These are phyloP conservation scores for Trachymyrmex septentrionalis DNA, from an alignment of 1,140 invertebrate species.

Conservation along the genomic window DNA sequence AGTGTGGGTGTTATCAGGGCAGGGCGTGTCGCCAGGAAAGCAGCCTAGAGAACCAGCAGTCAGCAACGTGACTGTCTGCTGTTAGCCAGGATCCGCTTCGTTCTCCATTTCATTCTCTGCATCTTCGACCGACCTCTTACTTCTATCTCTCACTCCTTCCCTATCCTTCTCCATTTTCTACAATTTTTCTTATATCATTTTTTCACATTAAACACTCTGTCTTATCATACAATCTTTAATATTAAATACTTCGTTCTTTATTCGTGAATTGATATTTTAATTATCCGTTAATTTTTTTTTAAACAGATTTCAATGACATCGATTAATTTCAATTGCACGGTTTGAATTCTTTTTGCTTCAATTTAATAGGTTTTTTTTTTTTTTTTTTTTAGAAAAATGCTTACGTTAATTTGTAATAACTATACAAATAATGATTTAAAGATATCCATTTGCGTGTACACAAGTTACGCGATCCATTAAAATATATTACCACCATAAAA, in stretches of 20 bases:
- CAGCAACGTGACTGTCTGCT: conserved; percentile 81
- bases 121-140: not conserved
- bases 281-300: not conserved
- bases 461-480: not conserved
- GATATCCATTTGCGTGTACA: not conserved
- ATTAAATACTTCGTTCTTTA: conserved; percentile 1
- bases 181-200: not conserved
- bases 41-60: conserved; percentile 75
- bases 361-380: not conserved
- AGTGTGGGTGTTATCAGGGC: conserved; percentile 86
- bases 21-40: conserved; percentile 84
- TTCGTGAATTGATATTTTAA: conserved; percentile 15
- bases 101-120: conserved; percentile 43
- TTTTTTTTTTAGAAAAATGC: not conserved
- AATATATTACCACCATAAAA: not conserved
- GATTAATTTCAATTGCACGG: not conserved
- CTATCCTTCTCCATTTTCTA: not conserved
- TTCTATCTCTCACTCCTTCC: conserved; percentile 12
- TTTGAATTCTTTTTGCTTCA: not conserved
- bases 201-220: not conserved
- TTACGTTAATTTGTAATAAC: not conserved
- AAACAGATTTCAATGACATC: not conserved
- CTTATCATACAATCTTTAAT: not conserved
- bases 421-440: not conserved
- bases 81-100: conserved; percentile 76